Evolutionary conservation across 2,888 invertebrate genomes (phyloP).

Genomic region (Nebria salina): DNA sequence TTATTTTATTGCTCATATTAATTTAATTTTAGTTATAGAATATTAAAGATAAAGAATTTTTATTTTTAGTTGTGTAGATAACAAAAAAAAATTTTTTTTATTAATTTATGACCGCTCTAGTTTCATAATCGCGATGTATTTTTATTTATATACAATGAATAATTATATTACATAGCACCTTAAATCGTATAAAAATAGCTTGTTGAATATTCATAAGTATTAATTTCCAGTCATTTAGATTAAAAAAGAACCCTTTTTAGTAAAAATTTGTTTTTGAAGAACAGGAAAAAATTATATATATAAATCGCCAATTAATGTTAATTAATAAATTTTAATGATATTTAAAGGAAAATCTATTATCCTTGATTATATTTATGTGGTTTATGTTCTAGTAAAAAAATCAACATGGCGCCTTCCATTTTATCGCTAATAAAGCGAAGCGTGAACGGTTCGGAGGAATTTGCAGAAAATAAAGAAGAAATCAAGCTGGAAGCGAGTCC

Average conservation of each 20-base stretch:
- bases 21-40: not conserved
- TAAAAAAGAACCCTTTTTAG: not conserved
- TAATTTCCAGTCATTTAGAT: not conserved
- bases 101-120: too few relatives aligned
- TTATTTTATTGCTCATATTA: not conserved
- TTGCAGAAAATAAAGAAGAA: conserved; percentile 49
- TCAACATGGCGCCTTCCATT: conserved; percentile 53
- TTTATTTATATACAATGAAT: not conserved
- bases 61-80: too few relatives aligned
- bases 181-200: not conserved
- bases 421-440: conserved; percentile 57
- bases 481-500: conserved; percentile 52
- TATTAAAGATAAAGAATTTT: too few relatives aligned
- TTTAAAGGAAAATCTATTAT: not conserved
- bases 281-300: too few relatives aligned
- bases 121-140: too few relatives aligned
- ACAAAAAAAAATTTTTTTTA: too few relatives aligned
- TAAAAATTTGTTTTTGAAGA: not conserved
- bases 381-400: not conserved
- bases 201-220: not conserved
- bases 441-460: conserved; percentile 4
- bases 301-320: too few relatives aligned
- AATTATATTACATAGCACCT: not conserved
- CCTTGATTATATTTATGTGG: not conserved
- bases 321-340: too few relatives aligned